Evolutionary conservation across 2,888 invertebrate species (phyloP), one percentile per base, ranked within the genome.

Genomic region (Conchocele bisecta): DNA sequence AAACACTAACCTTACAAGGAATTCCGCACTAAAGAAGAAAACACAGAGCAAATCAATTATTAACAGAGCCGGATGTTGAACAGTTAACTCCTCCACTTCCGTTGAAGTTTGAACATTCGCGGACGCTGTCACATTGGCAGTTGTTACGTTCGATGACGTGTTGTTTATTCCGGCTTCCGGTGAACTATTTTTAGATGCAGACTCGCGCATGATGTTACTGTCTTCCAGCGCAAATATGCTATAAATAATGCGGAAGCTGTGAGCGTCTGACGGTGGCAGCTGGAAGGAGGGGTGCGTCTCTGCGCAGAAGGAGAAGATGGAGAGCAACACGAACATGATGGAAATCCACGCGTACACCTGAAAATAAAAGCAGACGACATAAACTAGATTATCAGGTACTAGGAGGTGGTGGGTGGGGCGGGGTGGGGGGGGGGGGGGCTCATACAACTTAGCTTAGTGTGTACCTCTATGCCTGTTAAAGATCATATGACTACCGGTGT

Each of bases 341-440:
- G 89, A 89, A 20, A 88, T 74, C 85, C 85, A 85, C 28, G 88
- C 88, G 64, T 89, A 88, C 2, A 82, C 80, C 89, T 89, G 84
- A 67, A 79, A 81, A 20, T 39, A 28, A 54, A 51, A 28, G 29
- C 48, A 26, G 33, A 11, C n/a, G 22, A 46, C 51, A 51, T n/a
- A n/a, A n/a, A n/a, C n/a, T n/a, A n/a, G n/a, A n/a, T n/a, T n/a
- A n/a, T n/a, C n/a, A n/a, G n/a, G n/a, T n/a, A n/a, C n/a, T n/a
- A n/a, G n/a, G n/a, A n/a, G n/a, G n/a, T n/a, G n/a, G n/a, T n/a
- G n/a, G n/a, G n/a, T n/a, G n/a, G n/a, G n/a, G n/a, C n/a, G n/a
- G n/a, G n/a, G n/a, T n/a, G n/a, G n/a, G n/a, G n/a, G n/a, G n/a
- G n/a, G n/a, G n/a, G n/a, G n/a, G n/a, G n/a, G n/a, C n/a, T n/a